A percentile compares a stretch with the other conserved stretches of the same genome.
phyloP scores from a whole-genome alignment of 2,113 vertebrate species.

The Ovis canadensis region DNA sequence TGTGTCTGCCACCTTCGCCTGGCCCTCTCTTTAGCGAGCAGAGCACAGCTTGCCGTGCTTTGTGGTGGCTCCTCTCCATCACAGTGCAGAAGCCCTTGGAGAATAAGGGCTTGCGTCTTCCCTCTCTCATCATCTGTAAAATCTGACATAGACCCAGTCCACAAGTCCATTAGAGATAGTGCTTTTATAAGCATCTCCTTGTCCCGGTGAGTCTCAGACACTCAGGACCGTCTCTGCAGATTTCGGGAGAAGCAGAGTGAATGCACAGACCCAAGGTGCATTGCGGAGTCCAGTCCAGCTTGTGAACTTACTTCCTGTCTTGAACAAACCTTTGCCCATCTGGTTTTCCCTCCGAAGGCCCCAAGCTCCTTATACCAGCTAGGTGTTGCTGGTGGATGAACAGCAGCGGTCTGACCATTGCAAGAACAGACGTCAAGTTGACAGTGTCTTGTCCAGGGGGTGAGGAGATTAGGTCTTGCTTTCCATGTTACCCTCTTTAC shows the following conservation, averaged over 20 bases:
- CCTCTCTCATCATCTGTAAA: not conserved
- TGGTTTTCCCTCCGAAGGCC: not conserved
- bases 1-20: not conserved
- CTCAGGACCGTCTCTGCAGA: not conserved
- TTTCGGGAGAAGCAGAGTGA: not conserved
- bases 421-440: not conserved
- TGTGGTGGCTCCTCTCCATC: not conserved
- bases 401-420: not conserved
- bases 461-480: not conserved
- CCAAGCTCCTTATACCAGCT: accelerated
- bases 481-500: not conserved
- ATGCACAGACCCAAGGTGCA: not conserved
- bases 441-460: not conserved
- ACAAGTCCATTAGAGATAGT: not conserved
- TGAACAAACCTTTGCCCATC: not conserved
- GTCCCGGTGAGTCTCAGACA: not conserved
- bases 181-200: not conserved
- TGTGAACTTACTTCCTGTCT: not conserved
- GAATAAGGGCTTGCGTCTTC: too few species aligned
- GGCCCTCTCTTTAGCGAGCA: not conserved
- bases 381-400: not conserved
- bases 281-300: accelerated
- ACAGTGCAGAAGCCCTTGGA: not conserved
- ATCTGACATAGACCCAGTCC: not conserved
- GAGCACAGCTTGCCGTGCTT: accelerated